A percentile compares a stretch with the other conserved stretches of the same genome.
These are phyloP conservation scores for Blennius ocellaris DNA, from an alignment of 2,113 vertebrate genomes.

Conservation along the genomic window DNA sequence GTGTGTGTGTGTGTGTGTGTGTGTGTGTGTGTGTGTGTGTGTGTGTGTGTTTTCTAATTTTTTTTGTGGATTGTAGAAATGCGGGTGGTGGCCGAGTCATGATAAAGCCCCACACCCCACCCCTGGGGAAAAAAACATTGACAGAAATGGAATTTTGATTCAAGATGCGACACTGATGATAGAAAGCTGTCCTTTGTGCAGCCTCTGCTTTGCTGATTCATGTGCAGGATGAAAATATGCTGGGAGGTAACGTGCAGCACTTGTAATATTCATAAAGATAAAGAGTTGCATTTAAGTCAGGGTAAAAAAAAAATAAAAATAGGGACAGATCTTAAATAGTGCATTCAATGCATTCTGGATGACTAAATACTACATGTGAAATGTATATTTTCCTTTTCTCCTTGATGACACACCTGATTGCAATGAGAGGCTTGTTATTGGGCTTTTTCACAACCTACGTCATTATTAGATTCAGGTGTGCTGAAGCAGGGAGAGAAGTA, in stretches of 20 bases:
- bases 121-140: background rate
- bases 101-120: too few relatives aligned
- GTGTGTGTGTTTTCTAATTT: background rate
- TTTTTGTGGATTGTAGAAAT: constrained; percentile 12
- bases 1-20: background rate
- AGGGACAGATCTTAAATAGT: too few relatives aligned
- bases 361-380: too few relatives aligned
- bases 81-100: background rate
- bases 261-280: constrained; percentile 9
- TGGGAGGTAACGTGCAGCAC: constrained; percentile 1
- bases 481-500: too few relatives aligned
- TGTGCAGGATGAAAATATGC: constrained; percentile 1
- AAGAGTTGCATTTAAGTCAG: background rate
- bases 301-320: background rate
- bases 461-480: too few relatives aligned
- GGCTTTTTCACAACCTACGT: too few relatives aligned
- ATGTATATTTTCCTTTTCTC: too few relatives aligned
- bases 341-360: too few relatives aligned
- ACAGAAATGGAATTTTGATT: constrained; percentile 10
- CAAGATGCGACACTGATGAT: background rate
- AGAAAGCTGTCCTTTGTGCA: constrained; percentile 20
- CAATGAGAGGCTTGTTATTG: too few relatives aligned
- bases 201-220: constrained; percentile 18
- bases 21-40: background rate
- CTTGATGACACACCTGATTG: too few relatives aligned